Percentiles rank a stretch among this genome's conserved stretches.
phyloP scores from a whole-genome alignment of 2,888 invertebrate genomes.

The Scaptomyza parva region DNA sequence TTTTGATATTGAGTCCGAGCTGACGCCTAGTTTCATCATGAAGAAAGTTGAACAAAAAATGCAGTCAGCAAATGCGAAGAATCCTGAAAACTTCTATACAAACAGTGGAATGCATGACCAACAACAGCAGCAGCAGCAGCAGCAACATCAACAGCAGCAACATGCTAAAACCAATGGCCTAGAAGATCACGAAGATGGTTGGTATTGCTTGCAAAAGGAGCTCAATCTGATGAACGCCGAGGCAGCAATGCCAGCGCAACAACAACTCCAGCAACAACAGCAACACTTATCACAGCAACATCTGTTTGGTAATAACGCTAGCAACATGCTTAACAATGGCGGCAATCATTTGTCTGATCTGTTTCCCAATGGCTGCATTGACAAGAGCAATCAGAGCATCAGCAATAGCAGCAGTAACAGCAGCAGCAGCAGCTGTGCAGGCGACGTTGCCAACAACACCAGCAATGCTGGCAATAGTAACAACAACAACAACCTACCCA shows the following conservation, averaged over 20 bases:
- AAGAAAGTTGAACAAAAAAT: conserved; percentile 82
- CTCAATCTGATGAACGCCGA: conserved; percentile 85
- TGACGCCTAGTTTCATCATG: conserved; percentile 84
- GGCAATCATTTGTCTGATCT: conserved; percentile 81
- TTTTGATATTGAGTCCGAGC: conserved; percentile 85
- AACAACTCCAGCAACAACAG: conserved; percentile 48
- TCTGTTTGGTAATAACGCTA: conserved; percentile 52
- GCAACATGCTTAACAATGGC: conserved; percentile 48
- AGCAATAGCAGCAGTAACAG: conserved; percentile 64
- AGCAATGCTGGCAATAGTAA: conserved; percentile 43
- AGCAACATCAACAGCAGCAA: conserved; percentile 39
- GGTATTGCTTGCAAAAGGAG: conserved; percentile 89
- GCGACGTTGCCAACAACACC: conserved; percentile 60
- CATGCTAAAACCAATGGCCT: conserved; percentile 50
- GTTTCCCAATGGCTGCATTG: conserved; percentile 83
- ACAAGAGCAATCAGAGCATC: conserved; percentile 79
- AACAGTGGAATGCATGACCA: conserved; percentile 36
- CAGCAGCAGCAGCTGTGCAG: conserved; percentile 63
- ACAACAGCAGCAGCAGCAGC: conserved; percentile 33
- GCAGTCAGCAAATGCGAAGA: conserved; percentile 24
- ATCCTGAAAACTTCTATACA: conserved; percentile 33
- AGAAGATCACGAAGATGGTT: conserved; percentile 88
- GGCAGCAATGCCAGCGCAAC: conserved; percentile 46
- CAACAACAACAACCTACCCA: conserved; percentile 29
- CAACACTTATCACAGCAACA: conserved; percentile 62